These are phyloP conservation scores for Nyctibius bracteatus DNA, from an alignment of 2,113 vertebrate genomes.

Conservation along the genomic window DNA sequence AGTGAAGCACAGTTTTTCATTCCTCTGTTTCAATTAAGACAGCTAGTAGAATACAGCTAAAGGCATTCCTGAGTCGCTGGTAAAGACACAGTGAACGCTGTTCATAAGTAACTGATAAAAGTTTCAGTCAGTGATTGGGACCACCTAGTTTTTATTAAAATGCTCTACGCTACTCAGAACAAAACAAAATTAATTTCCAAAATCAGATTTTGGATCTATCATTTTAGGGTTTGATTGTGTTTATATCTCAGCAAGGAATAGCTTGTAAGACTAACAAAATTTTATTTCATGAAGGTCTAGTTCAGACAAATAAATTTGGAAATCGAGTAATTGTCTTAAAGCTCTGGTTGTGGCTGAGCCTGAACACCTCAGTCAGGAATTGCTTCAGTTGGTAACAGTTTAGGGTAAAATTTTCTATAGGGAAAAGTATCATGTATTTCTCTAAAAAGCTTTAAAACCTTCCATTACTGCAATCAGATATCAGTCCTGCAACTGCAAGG, in stretches of 20 bases:
- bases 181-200: background rate
- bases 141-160: background rate
- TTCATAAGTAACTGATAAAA: background rate
- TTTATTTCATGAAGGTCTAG: background rate
- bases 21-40: background rate
- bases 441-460: background rate
- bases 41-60: background rate
- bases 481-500: background rate
- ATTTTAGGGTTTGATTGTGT: background rate
- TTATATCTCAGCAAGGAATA: background rate
- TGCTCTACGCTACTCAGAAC: background rate
- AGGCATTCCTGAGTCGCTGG: background rate
- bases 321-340: background rate
- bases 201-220: background rate
- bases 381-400: background rate
- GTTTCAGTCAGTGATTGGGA: background rate
- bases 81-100: background rate
- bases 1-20: background rate
- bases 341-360: background rate
- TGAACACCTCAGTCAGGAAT: background rate
- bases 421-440: background rate
- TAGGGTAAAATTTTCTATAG: background rate
- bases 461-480: background rate
- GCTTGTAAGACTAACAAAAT: background rate
- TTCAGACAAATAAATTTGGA: background rate